Conservation (phyloP, 2,113 vertebrate species). For the Conger conger region DNA sequence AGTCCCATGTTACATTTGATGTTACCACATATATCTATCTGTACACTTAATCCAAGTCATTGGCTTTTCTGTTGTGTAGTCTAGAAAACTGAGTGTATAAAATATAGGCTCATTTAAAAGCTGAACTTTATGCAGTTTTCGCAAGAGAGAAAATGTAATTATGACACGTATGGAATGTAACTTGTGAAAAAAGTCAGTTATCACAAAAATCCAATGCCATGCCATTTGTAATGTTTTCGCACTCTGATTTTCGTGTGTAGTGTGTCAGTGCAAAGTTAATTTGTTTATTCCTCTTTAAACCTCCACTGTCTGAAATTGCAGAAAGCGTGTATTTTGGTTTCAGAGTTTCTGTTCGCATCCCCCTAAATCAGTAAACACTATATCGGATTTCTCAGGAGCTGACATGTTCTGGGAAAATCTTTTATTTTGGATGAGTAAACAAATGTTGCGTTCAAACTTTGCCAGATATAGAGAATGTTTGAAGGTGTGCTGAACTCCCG, state of each 20-base stretch:
- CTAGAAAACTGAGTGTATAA: too few species aligned
- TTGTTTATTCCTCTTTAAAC: neutral
- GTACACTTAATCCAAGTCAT: neutral
- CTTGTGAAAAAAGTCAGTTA: neutral
- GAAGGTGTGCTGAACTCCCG: constrained; percentile 18
- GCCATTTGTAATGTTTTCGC: neutral
- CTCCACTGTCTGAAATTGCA: neutral
- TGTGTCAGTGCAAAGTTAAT: neutral
- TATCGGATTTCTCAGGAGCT: neutral
- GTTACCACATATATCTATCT: neutral
- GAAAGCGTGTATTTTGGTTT: neutral
- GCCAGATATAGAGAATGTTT: constrained; percentile 19
- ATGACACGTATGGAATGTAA: too few species aligned
- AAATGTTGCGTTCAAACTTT: neutral
- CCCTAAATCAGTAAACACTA: neutral
- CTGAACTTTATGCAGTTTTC: too few species aligned
- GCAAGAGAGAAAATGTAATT: neutral
- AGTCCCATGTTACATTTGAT: neutral
- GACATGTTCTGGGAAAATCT: constrained; percentile 11
- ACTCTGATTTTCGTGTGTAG: neutral
- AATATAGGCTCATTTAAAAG: too few species aligned
- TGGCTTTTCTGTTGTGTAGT: too few species aligned
- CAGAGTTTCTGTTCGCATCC: neutral
- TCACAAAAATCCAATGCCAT: neutral
- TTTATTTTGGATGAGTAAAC: constrained; percentile 21